A percentile compares a stretch with the other conserved stretches of the same genome.
Evolutionary conservation across 2,113 vertebrate genomes (phyloP).

Genomic region (Chaetura pelagica): DNA sequence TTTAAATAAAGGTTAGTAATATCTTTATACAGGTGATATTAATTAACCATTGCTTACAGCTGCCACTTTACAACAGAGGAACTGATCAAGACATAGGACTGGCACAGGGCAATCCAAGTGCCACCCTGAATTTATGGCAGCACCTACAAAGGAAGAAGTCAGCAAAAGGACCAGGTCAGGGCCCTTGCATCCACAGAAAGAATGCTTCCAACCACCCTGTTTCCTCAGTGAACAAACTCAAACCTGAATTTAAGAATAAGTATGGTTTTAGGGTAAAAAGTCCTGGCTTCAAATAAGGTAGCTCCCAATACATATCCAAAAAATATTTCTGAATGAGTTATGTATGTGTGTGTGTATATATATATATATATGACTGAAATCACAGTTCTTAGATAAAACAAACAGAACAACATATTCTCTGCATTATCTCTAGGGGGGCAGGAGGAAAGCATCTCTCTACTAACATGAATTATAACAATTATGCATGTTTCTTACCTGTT

Average conservation of each 20-base stretch:
- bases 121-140: neutral
- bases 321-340: neutral
- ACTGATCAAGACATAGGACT: neutral
- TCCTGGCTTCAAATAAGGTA: neutral
- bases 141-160: neutral
- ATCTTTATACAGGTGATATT: neutral
- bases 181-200: neutral
- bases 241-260: neutral
- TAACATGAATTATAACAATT: neutral
- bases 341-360: too few relatives aligned
- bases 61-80: neutral
- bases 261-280: neutral
- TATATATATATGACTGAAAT: neutral
- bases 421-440: neutral
- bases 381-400: neutral
- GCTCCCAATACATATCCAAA: neutral
- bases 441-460: neutral
- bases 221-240: neutral
- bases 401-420: neutral
- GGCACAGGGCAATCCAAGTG: neutral
- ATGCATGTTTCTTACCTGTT: slow-evolving; percentile 57
- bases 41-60: neutral
- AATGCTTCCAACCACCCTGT: neutral
- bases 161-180: neutral
- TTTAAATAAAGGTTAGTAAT: neutral